These are phyloP conservation scores for Cryptocephalus moraei DNA, from an alignment of 2,888 invertebrate genomes.

Conservation along the genomic window DNA sequence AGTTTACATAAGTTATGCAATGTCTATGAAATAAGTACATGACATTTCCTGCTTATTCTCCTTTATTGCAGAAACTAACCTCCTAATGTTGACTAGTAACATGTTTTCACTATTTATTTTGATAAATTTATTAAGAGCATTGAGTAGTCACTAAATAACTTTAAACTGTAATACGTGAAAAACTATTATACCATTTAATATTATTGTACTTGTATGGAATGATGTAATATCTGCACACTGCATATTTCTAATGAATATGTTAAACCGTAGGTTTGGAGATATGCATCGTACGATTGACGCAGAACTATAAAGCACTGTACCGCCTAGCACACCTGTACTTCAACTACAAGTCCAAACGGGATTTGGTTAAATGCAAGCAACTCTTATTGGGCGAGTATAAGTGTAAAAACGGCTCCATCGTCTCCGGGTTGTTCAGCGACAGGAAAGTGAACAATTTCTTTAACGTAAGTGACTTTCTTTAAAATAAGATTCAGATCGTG, in stretches of 20 bases:
- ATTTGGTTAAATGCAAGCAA: constrained; percentile 60
- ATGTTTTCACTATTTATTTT: too few relatives aligned
- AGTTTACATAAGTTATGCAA: too few relatives aligned
- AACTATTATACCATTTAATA: not conserved
- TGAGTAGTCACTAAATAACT: not conserved
- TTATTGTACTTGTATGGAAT: not conserved
- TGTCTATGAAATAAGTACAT: too few relatives aligned
- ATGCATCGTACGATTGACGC: constrained; percentile 75
- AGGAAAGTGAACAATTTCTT: constrained; percentile 81
- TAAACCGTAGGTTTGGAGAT: constrained; percentile 60
- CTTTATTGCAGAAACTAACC: too few relatives aligned
- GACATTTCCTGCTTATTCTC: too few relatives aligned
- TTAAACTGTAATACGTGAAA: not conserved
- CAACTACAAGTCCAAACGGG: constrained; percentile 53
- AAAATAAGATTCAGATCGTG: not conserved
- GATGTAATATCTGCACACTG: not conserved
- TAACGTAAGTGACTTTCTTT: constrained; percentile 48
- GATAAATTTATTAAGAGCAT: too few relatives aligned
- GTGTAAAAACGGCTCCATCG: constrained; percentile 53
- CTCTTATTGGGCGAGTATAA: constrained; percentile 59
- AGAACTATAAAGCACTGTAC: constrained; percentile 89
- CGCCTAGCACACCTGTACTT: constrained; percentile 77
- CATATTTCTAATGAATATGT: too few relatives aligned
- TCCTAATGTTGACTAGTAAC: too few relatives aligned
- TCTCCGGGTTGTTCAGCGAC: constrained; percentile 77